A percentile compares a stretch with the other conserved stretches of the same genome.
Evolutionary conservation across 30 jellyfish, hydroid and myxozoan species (phyloP).

Genomic region (Hydractinia symbiolongicarpus): DNA sequence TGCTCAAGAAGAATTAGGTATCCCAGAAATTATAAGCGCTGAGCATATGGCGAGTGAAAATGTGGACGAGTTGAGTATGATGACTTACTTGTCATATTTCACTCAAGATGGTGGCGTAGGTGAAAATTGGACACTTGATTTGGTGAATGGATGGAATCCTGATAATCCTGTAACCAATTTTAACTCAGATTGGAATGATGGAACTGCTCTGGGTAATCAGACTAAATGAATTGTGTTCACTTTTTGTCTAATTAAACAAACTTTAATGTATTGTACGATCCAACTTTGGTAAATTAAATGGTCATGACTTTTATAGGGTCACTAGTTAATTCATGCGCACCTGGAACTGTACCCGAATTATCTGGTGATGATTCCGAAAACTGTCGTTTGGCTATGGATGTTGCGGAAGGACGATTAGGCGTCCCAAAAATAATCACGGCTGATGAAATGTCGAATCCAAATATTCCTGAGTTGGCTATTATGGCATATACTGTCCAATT

Average conservation of each 20-base stretch:
- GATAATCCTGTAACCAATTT: constrained; percentile 56
- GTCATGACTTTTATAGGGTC: not conserved
- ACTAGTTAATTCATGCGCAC: not conserved
- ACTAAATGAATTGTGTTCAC: not conserved
- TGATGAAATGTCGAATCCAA: constrained; percentile 86
- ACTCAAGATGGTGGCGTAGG: constrained; percentile 92
- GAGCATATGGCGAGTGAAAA: constrained; percentile 80
- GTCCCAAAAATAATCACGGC: constrained; percentile 65
- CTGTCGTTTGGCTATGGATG: constrained; percentile 63
- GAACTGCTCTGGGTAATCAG: constrained; percentile 68
- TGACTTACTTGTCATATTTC: constrained; percentile 87
- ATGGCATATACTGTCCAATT: constrained; percentile 88
- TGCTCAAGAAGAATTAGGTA: constrained; percentile 70
- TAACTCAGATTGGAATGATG: constrained; percentile 97
- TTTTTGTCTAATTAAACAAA: too few relatives aligned
- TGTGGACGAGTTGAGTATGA: constrained; percentile 95
- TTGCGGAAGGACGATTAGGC: constrained; percentile 71
- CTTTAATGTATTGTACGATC: too few relatives aligned
- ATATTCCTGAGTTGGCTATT: constrained; percentile 84
- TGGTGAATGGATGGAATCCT: constrained; percentile 54
- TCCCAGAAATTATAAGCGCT: constrained; percentile 74
- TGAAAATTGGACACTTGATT: constrained; percentile 54
- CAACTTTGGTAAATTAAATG: not conserved
- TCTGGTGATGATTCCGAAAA: constrained; percentile 46
- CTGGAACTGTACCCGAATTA: not conserved